Base-by-base conservation (phyloP, 2,888 invertebrate genomes). In the Parthenolecanium corni region DNA sequence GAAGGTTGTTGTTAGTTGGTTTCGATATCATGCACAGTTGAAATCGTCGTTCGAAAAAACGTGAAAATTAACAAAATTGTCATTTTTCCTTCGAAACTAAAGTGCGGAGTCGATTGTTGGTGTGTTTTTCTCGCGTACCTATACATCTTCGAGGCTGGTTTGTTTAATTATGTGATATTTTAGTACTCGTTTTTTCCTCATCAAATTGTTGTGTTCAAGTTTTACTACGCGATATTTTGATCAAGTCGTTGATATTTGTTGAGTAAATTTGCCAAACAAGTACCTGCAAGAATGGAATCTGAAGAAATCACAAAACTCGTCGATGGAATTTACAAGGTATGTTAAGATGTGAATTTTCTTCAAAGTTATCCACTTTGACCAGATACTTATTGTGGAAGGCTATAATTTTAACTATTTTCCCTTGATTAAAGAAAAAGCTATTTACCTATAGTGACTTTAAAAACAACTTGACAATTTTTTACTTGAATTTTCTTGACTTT, bases 221-320 rank as follows among this genome's bases (percentile, higher is more conserved):
- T 31, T 31, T 31, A 31, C 31, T 31, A 9, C 31, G 31, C 31
- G 5, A 9, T 9, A 31, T 31, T 31, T 9, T 6, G 31, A 31
- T 31, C 9, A 31, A 31, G 31, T 31, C 20, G 54, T 44, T 16
- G 23, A 14, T 23, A 38, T 54, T 42, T 21, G 14, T 54, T 42
- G 40, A n/a, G n/a, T 11, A 14, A 51, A 31, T 31, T 9, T 31
- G 31, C 9, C 9, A 31, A 31, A 31, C 31, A 31, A 31, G 31
- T n/a, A n/a, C 6, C 24, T 12, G 20, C 1, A 3, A 52, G 36
- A 47, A 81, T 86, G 85, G 89, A 90, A 79, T 88, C 89, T 71
- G 89, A 90, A 75, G 89, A 89, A 78, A 83, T 89, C 70, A 89
- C 88, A 73, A 89, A 88, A 78, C 83, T 89, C 71, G 89, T 89